Evolutionary conservation across 2,888 invertebrate genomes (phyloP), one percentile per base, ranked within the genome.

Genomic region (Gymnosoma rotundatum): DNA sequence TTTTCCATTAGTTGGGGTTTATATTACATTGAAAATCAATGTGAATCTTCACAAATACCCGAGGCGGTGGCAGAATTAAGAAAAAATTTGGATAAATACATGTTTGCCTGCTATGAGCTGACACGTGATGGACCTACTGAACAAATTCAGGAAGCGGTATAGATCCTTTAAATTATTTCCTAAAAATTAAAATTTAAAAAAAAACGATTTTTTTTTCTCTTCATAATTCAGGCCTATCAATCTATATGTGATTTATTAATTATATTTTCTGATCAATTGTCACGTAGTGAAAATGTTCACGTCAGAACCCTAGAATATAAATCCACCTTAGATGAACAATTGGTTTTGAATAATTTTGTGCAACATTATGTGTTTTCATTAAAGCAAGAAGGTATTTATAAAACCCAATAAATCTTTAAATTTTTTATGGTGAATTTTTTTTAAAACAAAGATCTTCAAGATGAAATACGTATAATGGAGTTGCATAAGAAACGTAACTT

Each of bases 381-480:
- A 79, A 97, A 97, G 92, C 97, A 98, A 92, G 97, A 97, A 93
- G 96, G 96, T 96, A 92, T 90, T 74, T 78, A 83, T 83, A 73
- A 69, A 82, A 63, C 60, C 63, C 78, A 83, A 78, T 76, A 80
- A 76, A 70, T 80, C 70, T 75, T 83, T 36, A 75, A 81, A 66
- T 84, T 81, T 83, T 72, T 85, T 83, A 78, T 74, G 78, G 78
- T 86, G 81, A 82, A 79, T 81, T 84, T 85, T 88, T 82, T 82
- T 82, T 82, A 82, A 82, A 82, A 82, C 88, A 78, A 93, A 95
- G 97, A 97, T 88, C 97, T 97, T 89, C 96, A 98, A 92, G 99
- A 99, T 92, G 99, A 99, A 93, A 96, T 97, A 86, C 97, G 98
- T 88, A 99, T 99, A 89, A 99, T 99, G 93, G 98, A 98, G 91